phyloP scores from a whole-genome alignment of 2,113 vertebrate genomes.

The Loxodonta africana region DNA sequence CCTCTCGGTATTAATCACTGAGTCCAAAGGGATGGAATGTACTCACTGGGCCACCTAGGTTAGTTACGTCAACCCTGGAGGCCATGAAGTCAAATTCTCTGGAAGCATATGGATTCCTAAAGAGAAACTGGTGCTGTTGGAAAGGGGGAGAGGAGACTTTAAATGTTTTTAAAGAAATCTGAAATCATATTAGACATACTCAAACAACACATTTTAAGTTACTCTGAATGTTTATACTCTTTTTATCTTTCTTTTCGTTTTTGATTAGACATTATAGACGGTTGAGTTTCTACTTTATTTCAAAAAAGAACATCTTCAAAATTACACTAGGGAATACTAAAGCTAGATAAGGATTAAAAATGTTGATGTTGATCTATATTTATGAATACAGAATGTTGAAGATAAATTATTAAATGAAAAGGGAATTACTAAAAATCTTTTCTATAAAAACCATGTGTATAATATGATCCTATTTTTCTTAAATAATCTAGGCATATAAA shows the following conservation, averaged over 20 bases:
- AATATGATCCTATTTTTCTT: slow-evolving; percentile 40
- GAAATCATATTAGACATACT: not conserved
- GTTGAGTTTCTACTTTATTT: slow-evolving; percentile 27
- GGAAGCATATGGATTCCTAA: not conserved
- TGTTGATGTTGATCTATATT: not conserved
- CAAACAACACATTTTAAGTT: slow-evolving; percentile 40
- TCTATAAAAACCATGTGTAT: slow-evolving; percentile 6
- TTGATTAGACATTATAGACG: slow-evolving; percentile 24
- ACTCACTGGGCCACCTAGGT: not conserved
- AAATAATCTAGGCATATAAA: slow-evolving; percentile 2
- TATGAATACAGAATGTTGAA: slow-evolving; percentile 41
- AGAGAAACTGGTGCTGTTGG: not conserved
- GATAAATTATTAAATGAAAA: slow-evolving; percentile 38
- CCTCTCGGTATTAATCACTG: not conserved
- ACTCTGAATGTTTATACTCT: not conserved
- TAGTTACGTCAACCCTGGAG: not conserved
- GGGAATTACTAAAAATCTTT: not conserved
- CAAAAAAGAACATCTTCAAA: slow-evolving; percentile 39
- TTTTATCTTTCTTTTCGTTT: slow-evolving; percentile 16
- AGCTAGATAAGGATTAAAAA: not conserved
- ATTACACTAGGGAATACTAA: not conserved
- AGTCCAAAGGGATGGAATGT: not conserved
- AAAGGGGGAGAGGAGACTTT: not conserved
- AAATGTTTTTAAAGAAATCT: slow-evolving; percentile 38
- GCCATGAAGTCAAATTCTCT: not conserved